Evolutionary conservation across 2,113 vertebrate species (phyloP).

Genomic region (Nothocercus julius): DNA sequence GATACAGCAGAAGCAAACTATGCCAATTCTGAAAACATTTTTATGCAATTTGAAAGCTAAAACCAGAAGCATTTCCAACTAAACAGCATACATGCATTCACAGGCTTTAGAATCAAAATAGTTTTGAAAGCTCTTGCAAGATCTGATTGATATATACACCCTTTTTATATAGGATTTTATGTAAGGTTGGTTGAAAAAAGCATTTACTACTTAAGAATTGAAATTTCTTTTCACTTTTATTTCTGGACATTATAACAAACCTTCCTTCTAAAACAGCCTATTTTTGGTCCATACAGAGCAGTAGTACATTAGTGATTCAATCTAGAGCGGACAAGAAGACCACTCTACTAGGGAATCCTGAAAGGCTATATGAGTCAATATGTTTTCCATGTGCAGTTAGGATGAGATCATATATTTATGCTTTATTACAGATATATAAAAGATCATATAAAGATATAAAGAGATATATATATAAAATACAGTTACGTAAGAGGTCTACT

Average conservation of each 20-base stretch:
- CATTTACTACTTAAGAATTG: background rate
- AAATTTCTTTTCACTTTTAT: background rate
- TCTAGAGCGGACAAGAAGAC: background rate
- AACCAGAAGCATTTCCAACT: background rate
- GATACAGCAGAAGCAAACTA: background rate
- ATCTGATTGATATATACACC: background rate
- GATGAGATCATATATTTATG: background rate
- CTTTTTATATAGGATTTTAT: background rate
- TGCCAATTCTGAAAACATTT: conserved; percentile 23
- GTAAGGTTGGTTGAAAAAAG: too few relatives aligned
- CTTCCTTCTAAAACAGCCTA: background rate
- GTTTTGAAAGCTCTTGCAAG: background rate
- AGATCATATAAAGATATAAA: background rate
- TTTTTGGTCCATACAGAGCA: background rate
- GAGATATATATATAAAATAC: background rate
- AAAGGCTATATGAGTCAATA: background rate
- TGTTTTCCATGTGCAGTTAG: background rate
- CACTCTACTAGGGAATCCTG: background rate
- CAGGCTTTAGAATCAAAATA: background rate
- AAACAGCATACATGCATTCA: background rate
- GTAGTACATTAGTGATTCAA: background rate
- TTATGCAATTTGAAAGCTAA: conserved; percentile 26
- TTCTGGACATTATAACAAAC: background rate
- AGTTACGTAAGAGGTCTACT: background rate
- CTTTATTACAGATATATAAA: too few relatives aligned